Evolutionary conservation across 2,888 invertebrate genomes (phyloP).

Genomic region (Parnassius orleans): DNA sequence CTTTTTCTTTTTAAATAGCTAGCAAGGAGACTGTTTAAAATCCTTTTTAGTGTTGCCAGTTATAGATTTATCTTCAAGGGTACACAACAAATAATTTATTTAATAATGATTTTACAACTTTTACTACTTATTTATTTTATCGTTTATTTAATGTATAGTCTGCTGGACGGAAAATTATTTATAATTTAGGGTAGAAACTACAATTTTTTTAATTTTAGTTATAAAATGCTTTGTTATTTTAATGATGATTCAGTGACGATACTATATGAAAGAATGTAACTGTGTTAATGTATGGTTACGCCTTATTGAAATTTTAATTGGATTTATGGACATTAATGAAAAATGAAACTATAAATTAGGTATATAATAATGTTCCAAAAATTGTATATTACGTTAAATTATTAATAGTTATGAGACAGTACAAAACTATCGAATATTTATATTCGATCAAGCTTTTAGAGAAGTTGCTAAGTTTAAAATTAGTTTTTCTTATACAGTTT

Average conservation of each 20-base stretch:
- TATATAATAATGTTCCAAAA: too few species aligned
- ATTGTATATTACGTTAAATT: background rate
- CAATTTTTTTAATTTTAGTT: background rate
- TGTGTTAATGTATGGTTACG: too few species aligned
- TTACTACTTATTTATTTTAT: slow-evolving; percentile 1
- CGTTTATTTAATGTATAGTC: background rate
- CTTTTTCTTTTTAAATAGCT: too few species aligned
- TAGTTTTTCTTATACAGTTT: background rate
- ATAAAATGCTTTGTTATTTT: background rate
- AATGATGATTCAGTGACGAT: slow-evolving; percentile 20
- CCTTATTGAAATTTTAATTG: too few species aligned
- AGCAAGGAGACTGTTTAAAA: too few species aligned
- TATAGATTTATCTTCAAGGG: background rate
- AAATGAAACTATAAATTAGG: too few species aligned
- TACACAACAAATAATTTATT: background rate
- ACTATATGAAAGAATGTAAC: background rate
- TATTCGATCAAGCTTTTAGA: too few species aligned
- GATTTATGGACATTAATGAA: too few species aligned
- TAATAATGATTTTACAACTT: background rate
- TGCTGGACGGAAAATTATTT: slow-evolving; percentile 16
- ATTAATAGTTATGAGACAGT: background rate
- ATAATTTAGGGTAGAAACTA: background rate
- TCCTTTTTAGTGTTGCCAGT: too few species aligned
- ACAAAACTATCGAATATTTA: background rate
- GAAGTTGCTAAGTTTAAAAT: too few species aligned